Percentiles rank a stretch among this genome's conserved stretches.
Conservation (phyloP, 2,888 invertebrate species). For the Hypselothyrea guttata region DNA sequence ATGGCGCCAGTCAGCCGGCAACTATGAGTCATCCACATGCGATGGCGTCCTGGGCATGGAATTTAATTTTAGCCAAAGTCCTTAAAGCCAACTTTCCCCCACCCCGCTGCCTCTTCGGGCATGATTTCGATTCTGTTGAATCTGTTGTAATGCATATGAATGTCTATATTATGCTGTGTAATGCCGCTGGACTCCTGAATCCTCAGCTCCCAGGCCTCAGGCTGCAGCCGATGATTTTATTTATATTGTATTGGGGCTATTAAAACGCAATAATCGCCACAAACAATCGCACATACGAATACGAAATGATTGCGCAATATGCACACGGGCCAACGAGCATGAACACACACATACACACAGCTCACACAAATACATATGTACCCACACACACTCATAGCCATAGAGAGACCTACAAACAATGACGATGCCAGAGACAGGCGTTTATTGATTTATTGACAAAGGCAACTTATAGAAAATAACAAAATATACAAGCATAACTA, state of each 20-base stretch:
- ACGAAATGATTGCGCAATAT: slow-evolving; percentile 70
- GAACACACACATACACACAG: slow-evolving; percentile 24
- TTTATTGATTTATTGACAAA: slow-evolving; percentile 69
- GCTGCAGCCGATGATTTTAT: slow-evolving; percentile 39
- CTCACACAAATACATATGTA: slow-evolving; percentile 6
- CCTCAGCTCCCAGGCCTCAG: too few relatives aligned
- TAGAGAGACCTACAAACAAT: slow-evolving; percentile 22
- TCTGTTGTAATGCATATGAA: slow-evolving; percentile 37
- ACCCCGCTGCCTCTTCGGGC: neutral
- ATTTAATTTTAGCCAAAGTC: slow-evolving; percentile 51
- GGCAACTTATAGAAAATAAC: slow-evolving; percentile 33
- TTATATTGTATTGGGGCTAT: slow-evolving; percentile 65
- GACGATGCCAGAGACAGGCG: slow-evolving; percentile 57
- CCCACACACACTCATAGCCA: slow-evolving; percentile 6
- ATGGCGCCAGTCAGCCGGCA: slow-evolving; percentile 67
- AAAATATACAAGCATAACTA: neutral
- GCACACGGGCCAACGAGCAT: slow-evolving; percentile 67
- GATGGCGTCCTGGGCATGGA: slow-evolving; percentile 27
- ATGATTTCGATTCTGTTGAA: slow-evolving; percentile 6
- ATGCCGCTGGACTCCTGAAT: slow-evolving; percentile 27
- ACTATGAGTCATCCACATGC: slow-evolving; percentile 60
- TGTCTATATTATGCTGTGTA: slow-evolving; percentile 33
- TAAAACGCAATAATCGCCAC: slow-evolving; percentile 63
- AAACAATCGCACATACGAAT: slow-evolving; percentile 51
- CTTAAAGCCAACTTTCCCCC: slow-evolving; percentile 18